phyloP scores from a whole-genome alignment of 2,888 invertebrate genomes.

The Cartodere bifasciata region DNA sequence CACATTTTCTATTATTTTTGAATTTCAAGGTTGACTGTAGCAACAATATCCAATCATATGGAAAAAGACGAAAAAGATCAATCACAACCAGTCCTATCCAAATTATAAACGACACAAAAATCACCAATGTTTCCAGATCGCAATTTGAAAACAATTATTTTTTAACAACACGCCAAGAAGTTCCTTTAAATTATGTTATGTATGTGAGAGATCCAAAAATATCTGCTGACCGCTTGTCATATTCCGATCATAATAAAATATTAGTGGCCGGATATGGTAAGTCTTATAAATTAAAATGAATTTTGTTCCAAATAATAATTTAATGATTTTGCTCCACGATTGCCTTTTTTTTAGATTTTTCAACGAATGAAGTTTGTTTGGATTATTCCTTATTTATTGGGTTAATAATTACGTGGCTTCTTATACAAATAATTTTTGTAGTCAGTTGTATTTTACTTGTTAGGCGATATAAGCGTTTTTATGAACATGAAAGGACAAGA shows the following conservation, averaged over 20 bases:
- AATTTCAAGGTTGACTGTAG: slow-evolving; percentile 33
- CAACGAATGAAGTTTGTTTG: slow-evolving; percentile 31
- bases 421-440: slow-evolving; percentile 44
- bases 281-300: slow-evolving; percentile 12
- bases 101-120: slow-evolving; percentile 21
- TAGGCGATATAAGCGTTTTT: slow-evolving; percentile 40
- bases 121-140: slow-evolving; percentile 19
- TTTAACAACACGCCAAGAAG: slow-evolving; percentile 22
- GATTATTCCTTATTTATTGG: slow-evolving; percentile 46
- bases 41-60: slow-evolving; percentile 28
- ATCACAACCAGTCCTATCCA: slow-evolving; percentile 14
- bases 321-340: not conserved
- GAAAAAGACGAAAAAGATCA: slow-evolving; percentile 27
- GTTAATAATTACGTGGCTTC: slow-evolving; percentile 36
- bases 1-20: slow-evolving; percentile 3
- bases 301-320: slow-evolving; percentile 1
- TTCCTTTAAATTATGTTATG: slow-evolving; percentile 45
- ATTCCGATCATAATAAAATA: slow-evolving; percentile 45
- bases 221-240: slow-evolving; percentile 50
- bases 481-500: slow-evolving; percentile 35
- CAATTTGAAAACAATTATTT: slow-evolving; percentile 16
- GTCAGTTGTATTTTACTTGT: slow-evolving; percentile 42
- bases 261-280: slow-evolving; percentile 45
- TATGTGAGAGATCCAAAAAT: slow-evolving; percentile 43
- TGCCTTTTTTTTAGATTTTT: slow-evolving; percentile 24